phyloP scores from a whole-genome alignment of 2,888 invertebrate genomes.

The Andrena haemorrhoa region DNA sequence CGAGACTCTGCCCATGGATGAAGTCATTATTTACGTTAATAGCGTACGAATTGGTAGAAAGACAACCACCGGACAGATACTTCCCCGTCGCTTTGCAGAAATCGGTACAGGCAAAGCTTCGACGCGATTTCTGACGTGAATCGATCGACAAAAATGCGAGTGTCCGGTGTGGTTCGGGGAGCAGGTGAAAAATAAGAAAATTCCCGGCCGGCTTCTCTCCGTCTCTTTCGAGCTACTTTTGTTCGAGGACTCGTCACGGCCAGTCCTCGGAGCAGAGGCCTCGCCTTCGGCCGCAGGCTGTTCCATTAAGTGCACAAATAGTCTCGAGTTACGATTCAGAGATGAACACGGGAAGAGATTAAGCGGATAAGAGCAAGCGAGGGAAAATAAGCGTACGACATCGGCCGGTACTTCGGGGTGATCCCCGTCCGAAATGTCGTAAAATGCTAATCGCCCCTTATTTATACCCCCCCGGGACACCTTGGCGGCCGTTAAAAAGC shows the following conservation, averaged over 20 bases:
- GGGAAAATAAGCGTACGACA: constrained; percentile 8
- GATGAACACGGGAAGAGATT: constrained; percentile 7
- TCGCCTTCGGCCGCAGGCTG: constrained; percentile 11
- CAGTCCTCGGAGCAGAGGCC: constrained; percentile 37
- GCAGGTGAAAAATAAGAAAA: constrained; percentile 33
- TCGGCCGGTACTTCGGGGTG: constrained; percentile 1
- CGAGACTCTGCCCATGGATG: background rate
- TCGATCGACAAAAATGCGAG: constrained; percentile 31
- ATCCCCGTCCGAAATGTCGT: constrained; percentile 1
- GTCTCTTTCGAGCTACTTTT: constrained; percentile 44
- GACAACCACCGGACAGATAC: background rate
- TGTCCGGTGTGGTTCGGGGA: constrained; percentile 8
- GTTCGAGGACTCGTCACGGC: constrained; percentile 44
- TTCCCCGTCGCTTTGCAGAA: background rate
- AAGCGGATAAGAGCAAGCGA: background rate
- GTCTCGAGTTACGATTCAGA: constrained; percentile 13
- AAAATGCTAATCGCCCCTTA: constrained; percentile 45
- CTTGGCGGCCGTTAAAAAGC: constrained; percentile 13
- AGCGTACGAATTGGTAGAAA: background rate
- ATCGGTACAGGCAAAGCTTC: background rate
- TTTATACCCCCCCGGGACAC: constrained; percentile 11
- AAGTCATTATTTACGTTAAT: background rate
- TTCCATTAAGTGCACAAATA: constrained; percentile 34
- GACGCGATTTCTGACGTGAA: constrained; percentile 14
- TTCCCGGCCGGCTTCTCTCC: constrained; percentile 2